These are phyloP conservation scores for Oryzias celebensis DNA, from an alignment of 2,113 vertebrate genomes.

Conservation along the genomic window DNA sequence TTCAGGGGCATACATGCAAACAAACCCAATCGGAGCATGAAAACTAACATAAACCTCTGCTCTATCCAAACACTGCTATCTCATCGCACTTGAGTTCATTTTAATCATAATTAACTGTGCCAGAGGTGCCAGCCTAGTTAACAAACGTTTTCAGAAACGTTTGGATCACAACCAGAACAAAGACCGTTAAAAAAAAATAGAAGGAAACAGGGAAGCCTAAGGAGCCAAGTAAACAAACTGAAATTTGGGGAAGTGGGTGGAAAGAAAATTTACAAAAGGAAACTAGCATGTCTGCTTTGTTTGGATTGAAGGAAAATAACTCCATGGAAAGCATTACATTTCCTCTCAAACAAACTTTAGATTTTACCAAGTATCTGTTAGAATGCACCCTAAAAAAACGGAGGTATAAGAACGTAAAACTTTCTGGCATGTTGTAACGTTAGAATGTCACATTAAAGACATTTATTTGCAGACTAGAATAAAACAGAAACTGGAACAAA, in stretches of 20 bases:
- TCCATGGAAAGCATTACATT: constrained; percentile 51
- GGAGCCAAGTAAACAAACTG: neutral
- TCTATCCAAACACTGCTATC: constrained; percentile 44
- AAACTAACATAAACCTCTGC: constrained; percentile 31
- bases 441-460: too few species aligned
- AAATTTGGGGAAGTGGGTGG: constrained; percentile 7
- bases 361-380: constrained; percentile 1
- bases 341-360: constrained; percentile 20
- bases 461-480: too few species aligned
- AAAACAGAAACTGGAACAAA: too few species aligned
- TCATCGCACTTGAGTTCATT: constrained; percentile 40
- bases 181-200: constrained; percentile 12
- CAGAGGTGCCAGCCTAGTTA: constrained; percentile 20
- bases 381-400: neutral
- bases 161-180: constrained; percentile 24
- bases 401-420: too few species aligned
- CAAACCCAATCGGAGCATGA: neutral
- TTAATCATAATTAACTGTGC: constrained; percentile 22
- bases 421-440: too few species aligned
- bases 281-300: constrained; percentile 19
- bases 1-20: neutral
- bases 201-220: neutral
- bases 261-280: constrained; percentile 14
- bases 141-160: constrained; percentile 7
- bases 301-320: constrained; percentile 30